Base-by-base conservation (phyloP, 1,140 invertebrate species). In the Thaumatotibia leucotreta region DNA sequence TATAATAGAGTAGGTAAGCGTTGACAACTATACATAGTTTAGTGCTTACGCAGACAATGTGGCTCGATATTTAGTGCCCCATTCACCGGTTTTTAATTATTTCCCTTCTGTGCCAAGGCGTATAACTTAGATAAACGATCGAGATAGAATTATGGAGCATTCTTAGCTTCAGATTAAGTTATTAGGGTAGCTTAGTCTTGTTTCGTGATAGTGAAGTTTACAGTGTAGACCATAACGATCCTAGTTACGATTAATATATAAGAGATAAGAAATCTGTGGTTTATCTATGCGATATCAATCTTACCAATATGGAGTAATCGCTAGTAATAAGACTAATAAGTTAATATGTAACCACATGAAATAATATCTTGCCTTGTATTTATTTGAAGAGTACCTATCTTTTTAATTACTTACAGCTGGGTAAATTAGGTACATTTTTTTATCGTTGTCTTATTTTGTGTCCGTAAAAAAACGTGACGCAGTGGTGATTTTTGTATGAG, bases 71-170 rank as follows among this genome's bases (percentile, higher is more conserved):
- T 74, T 71, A 74, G 62, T 71, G 69, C 67, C 33, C 69, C 63
- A 74, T 74, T 74, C 33, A 66, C 23, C 23, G 4, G 62, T 64
- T 74, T 74, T 74, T 71, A 74, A 71, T 74, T 74, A 69, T 70
- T 64, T 65, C 14, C 20, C 58, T 52, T 24, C 52, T 45, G 35
- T 45, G 27, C 52, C 11, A 31, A 9, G 23, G 11, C 52, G 29
- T 58, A 58, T 58, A 58, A 58, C 54, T 17, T 52, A 70, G 72
- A 74, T 74, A 70, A 74, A 74, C 68, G 61, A 64, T 14, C 22
- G 29, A 65, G 72, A 74, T 74, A 70, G 66, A 63, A 68, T 72
- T 72, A 72, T 68, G 66, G 58, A 39, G 14, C 27, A 58, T 58
- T 58, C 52, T 58, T 58, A 27, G 24, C 52, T 58, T 14, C 23